Conservation (phyloP, 2,888 invertebrate species). For the Stramonita haemastoma region DNA sequence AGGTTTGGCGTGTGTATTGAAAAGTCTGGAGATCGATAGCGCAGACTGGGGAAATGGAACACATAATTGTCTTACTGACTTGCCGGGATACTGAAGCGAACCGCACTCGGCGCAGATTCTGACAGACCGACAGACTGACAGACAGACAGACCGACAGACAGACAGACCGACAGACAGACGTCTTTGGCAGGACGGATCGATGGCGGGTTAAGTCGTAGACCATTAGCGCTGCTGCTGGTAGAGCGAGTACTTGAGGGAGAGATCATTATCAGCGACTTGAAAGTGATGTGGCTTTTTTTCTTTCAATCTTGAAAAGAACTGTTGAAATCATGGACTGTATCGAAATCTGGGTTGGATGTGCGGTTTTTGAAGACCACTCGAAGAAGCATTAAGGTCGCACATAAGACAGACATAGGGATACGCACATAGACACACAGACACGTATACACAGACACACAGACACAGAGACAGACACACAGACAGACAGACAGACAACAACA, state of each 20-base stretch:
- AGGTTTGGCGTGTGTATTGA: too few relatives aligned
- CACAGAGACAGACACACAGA: neutral
- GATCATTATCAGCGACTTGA: neutral
- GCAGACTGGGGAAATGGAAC: neutral
- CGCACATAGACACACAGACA: constrained; percentile 3
- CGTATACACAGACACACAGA: neutral
- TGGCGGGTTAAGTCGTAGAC: neutral
- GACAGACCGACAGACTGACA: neutral
- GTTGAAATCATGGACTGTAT: neutral
- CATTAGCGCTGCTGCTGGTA: neutral
- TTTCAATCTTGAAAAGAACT: neutral
- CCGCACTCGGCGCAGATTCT: too few relatives aligned
- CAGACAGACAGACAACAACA: too few relatives aligned
- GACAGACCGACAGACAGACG: neutral
- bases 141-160: neutral
- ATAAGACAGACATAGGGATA: neutral
- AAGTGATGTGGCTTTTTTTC: neutral
- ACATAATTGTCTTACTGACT: neutral
- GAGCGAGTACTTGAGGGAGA: neutral
- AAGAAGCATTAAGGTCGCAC: neutral
- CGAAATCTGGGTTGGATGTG: too few relatives aligned
- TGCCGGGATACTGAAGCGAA: neutral
- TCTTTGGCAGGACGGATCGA: neutral
- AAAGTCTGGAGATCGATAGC: too few relatives aligned
- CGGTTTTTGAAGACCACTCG: neutral